Evolutionary conservation across 2,888 invertebrate species (phyloP), one percentile per base, ranked within the genome.

Genomic region (Erebia epiphron): DNA sequence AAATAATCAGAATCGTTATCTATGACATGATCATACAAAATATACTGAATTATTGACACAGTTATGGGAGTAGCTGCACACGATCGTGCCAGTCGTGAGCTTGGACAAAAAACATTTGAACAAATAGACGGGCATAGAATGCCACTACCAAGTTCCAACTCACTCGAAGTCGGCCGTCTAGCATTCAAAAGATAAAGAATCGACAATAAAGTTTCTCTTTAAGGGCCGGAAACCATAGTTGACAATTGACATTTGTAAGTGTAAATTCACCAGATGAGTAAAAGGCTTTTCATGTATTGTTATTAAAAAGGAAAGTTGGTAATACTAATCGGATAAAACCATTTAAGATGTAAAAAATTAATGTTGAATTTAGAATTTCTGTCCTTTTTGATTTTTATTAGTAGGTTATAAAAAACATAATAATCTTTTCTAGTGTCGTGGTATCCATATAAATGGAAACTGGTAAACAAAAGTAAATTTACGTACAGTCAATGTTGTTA

Each of bases 181-280:
- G 62, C 70, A 72, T 75, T 73, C 58, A 70, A 74, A 75, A 68
- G 71, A 70, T 71, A 72, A 63, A 58, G 54, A 68, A 72, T 67
- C 35, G 56, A 68, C 18, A 65, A 71, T 73, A 72, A 71, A 78
- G 74, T 81, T 79, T 81, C 80, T 76, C 79, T 80, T 66, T 68
- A 73, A 67, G 66, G 66, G 46, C 66, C 66, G 64, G 65, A 69
- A 69, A 69, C 69, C 68, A 66, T 73, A 77, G 66, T 61, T 26
- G n/a, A 21, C 21, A 1, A 2, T 49, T n/a, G 46, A 62, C 62
- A 49, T 60, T 58, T 35, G 57, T 58, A 43, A 60, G 60, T 60
- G 60, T 60, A 21, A 62, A 62, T 62, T 62, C 49, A 62, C 18
- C 13, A 16, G 18, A 62, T 62, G 62, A 62, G 62, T 62, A 49